phyloP scores from a whole-genome alignment of 1,140 invertebrate species.

The Luehdorfia chinensis region DNA sequence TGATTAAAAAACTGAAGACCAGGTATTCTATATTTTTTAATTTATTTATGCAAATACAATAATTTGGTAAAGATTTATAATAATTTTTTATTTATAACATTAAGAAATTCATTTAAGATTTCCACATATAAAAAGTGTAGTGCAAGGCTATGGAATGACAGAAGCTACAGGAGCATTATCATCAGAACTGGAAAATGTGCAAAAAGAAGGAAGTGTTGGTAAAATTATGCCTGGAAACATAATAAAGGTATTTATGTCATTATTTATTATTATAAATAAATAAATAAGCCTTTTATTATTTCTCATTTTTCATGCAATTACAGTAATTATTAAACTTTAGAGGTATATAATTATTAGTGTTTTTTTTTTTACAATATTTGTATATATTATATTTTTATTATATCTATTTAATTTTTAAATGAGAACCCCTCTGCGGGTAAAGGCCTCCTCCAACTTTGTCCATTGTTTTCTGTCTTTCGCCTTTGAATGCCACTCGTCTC shows the following conservation, averaged over 20 bases:
- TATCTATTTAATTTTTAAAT: too few species aligned
- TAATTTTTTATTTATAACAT: neutral
- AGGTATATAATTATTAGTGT: too few species aligned
- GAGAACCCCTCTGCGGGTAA: too few species aligned
- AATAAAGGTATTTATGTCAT: slow-evolving; percentile 45
- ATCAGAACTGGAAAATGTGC: slow-evolving; percentile 29
- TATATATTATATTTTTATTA: too few species aligned
- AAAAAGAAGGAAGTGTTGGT: slow-evolving; percentile 53
- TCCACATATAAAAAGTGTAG: slow-evolving; percentile 40
- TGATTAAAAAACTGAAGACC: slow-evolving; percentile 39
- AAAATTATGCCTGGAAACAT: slow-evolving; percentile 45
- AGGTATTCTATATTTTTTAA: slow-evolving; percentile 22
- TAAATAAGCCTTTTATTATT: too few species aligned
- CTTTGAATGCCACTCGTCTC: too few species aligned
- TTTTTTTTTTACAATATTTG: too few species aligned
- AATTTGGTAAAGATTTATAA: neutral
- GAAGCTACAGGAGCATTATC: slow-evolving; percentile 47
- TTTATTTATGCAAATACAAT: too few species aligned
- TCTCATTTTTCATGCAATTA: too few species aligned
- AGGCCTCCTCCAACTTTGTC: too few species aligned
- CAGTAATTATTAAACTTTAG: too few species aligned
- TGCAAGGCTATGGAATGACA: slow-evolving; percentile 67
- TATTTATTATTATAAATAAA: neutral
- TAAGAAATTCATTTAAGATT: slow-evolving; percentile 32
- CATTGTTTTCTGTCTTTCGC: too few species aligned